Base-by-base conservation (phyloP, 1,140 invertebrate genomes). In the Bathynomus jamesi region DNA sequence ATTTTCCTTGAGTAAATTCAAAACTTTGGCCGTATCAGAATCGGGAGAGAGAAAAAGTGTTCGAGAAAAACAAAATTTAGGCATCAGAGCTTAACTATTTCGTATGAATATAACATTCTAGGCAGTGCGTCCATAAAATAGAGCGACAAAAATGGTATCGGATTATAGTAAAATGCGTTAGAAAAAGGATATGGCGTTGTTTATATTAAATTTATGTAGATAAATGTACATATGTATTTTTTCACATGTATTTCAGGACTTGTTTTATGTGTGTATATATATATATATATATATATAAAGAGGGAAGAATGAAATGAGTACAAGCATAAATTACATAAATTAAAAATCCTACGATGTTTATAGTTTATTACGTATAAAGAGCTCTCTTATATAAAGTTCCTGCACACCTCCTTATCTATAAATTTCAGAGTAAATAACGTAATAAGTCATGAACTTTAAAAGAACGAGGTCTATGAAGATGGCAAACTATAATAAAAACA, bases 1-100 rank as follows among this genome's bases (percentile, higher is more conserved):
- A 53, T 53, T 53, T 53, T 53, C 40, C 40, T 53, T 53, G 40
- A 53, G 40, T 53, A 53, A 53, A 53, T 53, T 53, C 40, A 53
- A 53, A 53, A 53, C 40, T 53, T 53, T 53, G 21, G 40, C 40
- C 40, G 40, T 53, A 53, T 53, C 21, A 53, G 40, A 53, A 17
- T 53, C 40, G 40, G 5, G 40, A 53, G 21, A 53, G 40, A 53
- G 5, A 53, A 53, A 53, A 3, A 53, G 5, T 53, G 2, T 53
- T 53, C 40, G 5, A 53, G 40, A 53, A 53, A 53, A 53, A 53
- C 40, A 1, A 53, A 53, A 53, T 53, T 53, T 53, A 53, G 40
- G 40, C 40, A 53, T 53, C 40, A 53, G 40, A 53, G 40, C 40
- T 53, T 53, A 53, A 53, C 40, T 53, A 53, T 53, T 53, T 53